Evolutionary conservation across 2,797 vertebrate genomes (phyloP).

Genomic region (Chromis chromis): DNA sequence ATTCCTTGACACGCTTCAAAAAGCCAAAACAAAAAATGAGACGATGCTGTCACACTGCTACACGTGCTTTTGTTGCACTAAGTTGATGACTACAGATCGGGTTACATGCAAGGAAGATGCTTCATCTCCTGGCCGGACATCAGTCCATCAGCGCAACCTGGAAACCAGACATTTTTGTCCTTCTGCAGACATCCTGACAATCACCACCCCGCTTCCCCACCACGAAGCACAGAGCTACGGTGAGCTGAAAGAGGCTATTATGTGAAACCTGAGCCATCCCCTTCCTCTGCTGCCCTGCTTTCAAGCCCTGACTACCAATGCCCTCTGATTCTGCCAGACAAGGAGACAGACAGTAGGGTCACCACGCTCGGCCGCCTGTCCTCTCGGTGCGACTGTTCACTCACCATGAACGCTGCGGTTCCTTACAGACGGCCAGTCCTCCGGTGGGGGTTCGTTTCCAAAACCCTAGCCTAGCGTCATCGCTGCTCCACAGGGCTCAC

Average conservation of each 20-base stretch:
- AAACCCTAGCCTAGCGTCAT: constrained; percentile 71
- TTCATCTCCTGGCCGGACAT: neutral
- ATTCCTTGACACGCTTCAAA: constrained; percentile 44
- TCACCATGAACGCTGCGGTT: constrained; percentile 89
- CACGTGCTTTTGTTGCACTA: constrained; percentile 41
- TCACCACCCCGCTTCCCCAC: constrained; percentile 1
- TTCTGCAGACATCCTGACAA: constrained; percentile 19
- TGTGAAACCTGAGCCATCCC: constrained; percentile 60
- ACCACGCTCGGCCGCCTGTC: constrained; percentile 13
- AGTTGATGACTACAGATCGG: constrained; percentile 2
- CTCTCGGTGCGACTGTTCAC: constrained; percentile 71
- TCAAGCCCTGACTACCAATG: constrained; percentile 51
- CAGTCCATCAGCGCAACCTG: neutral
- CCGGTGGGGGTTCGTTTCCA: constrained; percentile 55
- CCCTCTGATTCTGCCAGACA: constrained; percentile 55
- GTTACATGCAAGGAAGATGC: neutral
- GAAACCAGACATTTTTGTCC: neutral
- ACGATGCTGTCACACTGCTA: neutral
- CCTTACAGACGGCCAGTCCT: constrained; percentile 75
- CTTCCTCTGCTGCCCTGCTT: constrained; percentile 41
- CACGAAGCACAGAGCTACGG: neutral
- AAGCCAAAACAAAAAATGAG: constrained; percentile 26
- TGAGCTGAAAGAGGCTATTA: constrained; percentile 55
- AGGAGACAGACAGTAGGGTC: constrained; percentile 49
- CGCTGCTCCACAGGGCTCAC: constrained; percentile 60